Evolutionary conservation across 2,113 vertebrate species (phyloP).

Genomic region (Oostethus manadensis): DNA sequence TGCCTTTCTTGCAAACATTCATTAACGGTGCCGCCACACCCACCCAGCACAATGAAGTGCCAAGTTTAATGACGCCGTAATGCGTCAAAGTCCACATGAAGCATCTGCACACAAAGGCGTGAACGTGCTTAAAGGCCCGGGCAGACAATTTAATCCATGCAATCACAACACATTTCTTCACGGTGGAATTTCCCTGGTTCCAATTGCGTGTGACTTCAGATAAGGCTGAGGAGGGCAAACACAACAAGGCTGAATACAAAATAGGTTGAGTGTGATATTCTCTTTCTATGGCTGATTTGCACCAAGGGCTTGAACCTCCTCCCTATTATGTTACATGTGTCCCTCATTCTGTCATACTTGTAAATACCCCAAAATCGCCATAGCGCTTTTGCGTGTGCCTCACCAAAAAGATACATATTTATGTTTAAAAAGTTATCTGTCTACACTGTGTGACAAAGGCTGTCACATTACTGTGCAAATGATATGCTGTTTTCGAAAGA

Average conservation of each 20-base stretch:
- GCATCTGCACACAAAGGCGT: conserved; percentile 21
- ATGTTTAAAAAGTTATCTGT: conserved; percentile 58
- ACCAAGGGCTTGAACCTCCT: conserved; percentile 35
- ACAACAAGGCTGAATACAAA: conserved; percentile 33
- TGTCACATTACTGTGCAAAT: conserved; percentile 72
- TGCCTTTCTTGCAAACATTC: conserved; percentile 24
- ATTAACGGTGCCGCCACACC: conserved; percentile 45
- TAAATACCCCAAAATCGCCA: conserved; percentile 36
- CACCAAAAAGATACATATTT: conserved; percentile 50
- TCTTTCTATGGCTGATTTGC: conserved; percentile 23
- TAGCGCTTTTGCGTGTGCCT: conserved; percentile 14
- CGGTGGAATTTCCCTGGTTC: conserved; percentile 24
- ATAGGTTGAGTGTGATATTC: conserved; percentile 26
- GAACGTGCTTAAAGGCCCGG: conserved; percentile 9
- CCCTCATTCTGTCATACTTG: conserved; percentile 19
- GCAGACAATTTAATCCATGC: conserved; percentile 13
- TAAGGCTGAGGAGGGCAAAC: conserved; percentile 7
- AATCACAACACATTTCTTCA: conserved; percentile 40
- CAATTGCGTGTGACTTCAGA: conserved; percentile 32
- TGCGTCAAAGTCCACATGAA: conserved; percentile 21
- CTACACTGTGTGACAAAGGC: conserved; percentile 32
- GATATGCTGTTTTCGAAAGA: conserved; percentile 57
- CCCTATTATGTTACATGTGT: conserved; percentile 33
- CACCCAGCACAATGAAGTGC: conserved; percentile 38
- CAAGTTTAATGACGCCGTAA: conserved; percentile 15